Evolutionary conservation across 2,888 invertebrate species (phyloP), one percentile per base, ranked within the genome.

Genomic region (Pheosia gnoma): DNA sequence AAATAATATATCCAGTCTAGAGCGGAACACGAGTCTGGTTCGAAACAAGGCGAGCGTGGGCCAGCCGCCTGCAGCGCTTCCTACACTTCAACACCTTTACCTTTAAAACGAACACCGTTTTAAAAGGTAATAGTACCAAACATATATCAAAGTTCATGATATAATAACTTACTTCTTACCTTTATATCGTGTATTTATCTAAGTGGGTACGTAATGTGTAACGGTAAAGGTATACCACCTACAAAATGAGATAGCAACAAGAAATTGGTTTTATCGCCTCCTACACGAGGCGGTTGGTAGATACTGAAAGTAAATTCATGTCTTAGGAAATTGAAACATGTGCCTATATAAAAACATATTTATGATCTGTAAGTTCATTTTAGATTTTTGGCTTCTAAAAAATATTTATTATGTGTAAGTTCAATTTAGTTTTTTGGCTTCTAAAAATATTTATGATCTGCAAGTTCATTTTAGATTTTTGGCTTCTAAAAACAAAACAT

Each of bases 301-400:
- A 58, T 55, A 65, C 59, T 61, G 57, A 59, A 67, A 63, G 54
- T 60, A 57, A 63, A 63, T 61, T 62, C 25, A 7, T 61, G 49
- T 49, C 53, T 68, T 58, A 67, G 63, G 63, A 72, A 72, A 70
- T 68, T 71, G 63, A 70, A 67, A 67, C 55, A 58, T 59, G 62
- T 65, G 52, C 62, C 59, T 60, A 25, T 25, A 25, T 25, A 25
- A 25, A 25, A 25, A 25, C 0, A 25, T 1, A 25, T 25, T 25
- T 25, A 25, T 25, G 25, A 25, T 25, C 25, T 25, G 25, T 25
- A 25, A 25, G 25, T 25, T 25, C 25, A 25, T 25, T 25, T 25
- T 2, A 25, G 25, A 25, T 25, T 25, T 25, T 25, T 25, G 25
- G 25, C 25, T 25, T 25, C 25, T 25, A 25, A 25, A 25, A 25